Base-by-base conservation (phyloP, 2,797 vertebrate species). In the Chrosomus eos region DNA sequence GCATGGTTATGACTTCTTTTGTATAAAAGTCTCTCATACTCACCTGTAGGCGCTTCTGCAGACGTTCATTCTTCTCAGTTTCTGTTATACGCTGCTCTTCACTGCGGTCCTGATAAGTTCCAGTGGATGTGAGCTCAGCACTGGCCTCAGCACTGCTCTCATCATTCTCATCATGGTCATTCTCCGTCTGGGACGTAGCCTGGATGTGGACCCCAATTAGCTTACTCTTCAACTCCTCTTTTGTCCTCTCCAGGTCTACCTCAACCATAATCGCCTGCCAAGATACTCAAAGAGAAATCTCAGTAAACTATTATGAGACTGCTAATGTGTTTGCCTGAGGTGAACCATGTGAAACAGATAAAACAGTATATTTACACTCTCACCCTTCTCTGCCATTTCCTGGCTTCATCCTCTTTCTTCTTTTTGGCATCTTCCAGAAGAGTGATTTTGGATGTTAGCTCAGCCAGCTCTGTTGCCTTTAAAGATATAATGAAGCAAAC, bases 31-130 rank as follows among this genome's bases (percentile, higher is more conserved):
- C 31, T 60, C 7, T 33, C 14, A 83, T 88, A 89, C 90, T 85
- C 87, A 98, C 98, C 97, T 97, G 97, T 80, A 99, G 94, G 88
- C 97, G 97, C 89, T 97, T 97, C 94, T 98, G 97, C 80, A 99
- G 97, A 77, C 96, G 93, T 87, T 97, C 95, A 0, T 99, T 99
- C 94, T 99, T 99, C 93, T 98, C 97, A 0, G 98, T 96, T 86
- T 99, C 98, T 0, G 98, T 99, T 75, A 97, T 95, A 68, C 98
- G 94, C 21, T 99, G 95, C 88, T 99, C 98, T 90, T 99, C 98
- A 0, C 97, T 99, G 87, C 98, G 97, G 89, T 99, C 98, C 81
- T 96, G 95, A 83, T 94, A 94, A 86, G 94, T 96, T 82, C 96
- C 97, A 0, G 97, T 96, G 0, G 95, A 94, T 13, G 90, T 94